Base-by-base conservation (phyloP, 2,888 invertebrate genomes). In the Lycia hirtaria region DNA sequence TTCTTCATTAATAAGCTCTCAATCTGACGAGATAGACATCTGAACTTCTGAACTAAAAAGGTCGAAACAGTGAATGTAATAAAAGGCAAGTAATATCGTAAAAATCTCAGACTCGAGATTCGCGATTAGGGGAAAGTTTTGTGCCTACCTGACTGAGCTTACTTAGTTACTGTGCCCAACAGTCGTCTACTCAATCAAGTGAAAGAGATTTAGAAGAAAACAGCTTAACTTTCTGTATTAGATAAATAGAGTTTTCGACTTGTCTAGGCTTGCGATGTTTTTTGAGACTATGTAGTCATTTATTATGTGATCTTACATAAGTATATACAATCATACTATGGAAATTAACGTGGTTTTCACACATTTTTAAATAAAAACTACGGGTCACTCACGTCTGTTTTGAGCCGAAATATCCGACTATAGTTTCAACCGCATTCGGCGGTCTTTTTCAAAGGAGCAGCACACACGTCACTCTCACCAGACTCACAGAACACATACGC, bases 111-210 rank as follows among this genome's bases (percentile, higher is more conserved):
- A 59, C 60, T 64, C 55, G 48, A 56, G 48, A 71, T 64, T 72
- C 67, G 62, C 62, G 60, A 63, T 64, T 38, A 52, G 47, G 62
- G 41, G 52, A 54, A 67, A 67, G 50, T 60, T 64, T 48, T 45
- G 47, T 56, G 49, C 54, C 54, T 60, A 40, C 38, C 22, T 47
- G 17, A 9, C 35, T 40, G 19, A 22, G 44, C 35, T 28, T 56
- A 35, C 26, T 33, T 54, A 51, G 53, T 62, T 47, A 24, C 19
- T 1, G 37, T 19, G 33, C 37, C 41, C 37, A 59, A 58, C 48
- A 52, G 50, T 69, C 64, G 68, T 72, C 71, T 70, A 67, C 65
- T 67, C 52, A 45, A 64, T 62, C 56, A 54, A 59, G 48, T n/a
- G n/a, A n/a, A n/a, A n/a, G n/a, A n/a, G n/a, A n/a, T n/a, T n/a